A percentile compares a stretch with the other conserved stretches of the same genome.
Conservation (phyloP, 2,888 invertebrate species). For the Melanargia galathea region DNA sequence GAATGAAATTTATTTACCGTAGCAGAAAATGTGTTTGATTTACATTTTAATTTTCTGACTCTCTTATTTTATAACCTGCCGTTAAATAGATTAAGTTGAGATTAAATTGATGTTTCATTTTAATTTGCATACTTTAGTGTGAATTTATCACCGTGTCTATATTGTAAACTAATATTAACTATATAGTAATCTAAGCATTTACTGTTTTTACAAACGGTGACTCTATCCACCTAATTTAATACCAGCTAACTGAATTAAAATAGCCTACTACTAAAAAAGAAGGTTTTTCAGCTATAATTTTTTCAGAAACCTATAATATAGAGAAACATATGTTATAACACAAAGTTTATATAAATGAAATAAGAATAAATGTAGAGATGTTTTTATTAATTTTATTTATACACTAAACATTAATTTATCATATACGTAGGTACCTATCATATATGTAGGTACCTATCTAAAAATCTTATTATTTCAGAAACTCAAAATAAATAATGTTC, state of each 20-base stretch:
- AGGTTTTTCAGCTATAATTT: too few relatives aligned
- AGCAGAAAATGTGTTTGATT: slow-evolving; percentile 34
- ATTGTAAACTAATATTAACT: neutral
- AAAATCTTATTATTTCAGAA: slow-evolving; percentile 21
- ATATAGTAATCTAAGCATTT: neutral
- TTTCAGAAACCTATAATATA: too few relatives aligned
- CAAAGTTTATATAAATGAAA: too few relatives aligned
- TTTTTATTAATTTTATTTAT: too few relatives aligned
- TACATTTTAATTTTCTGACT: slow-evolving; percentile 31
- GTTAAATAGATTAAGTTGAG: slow-evolving; percentile 9
- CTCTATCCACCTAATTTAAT: too few relatives aligned
- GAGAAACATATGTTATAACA: too few relatives aligned
- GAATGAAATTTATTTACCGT: slow-evolving; percentile 36
- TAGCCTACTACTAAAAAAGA: too few relatives aligned
- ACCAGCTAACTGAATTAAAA: too few relatives aligned
- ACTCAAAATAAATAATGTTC: neutral
- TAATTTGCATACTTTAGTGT: neutral
- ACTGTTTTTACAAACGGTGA: neutral
- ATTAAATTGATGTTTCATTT: neutral
- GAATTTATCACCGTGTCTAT: neutral
- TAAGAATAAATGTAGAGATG: too few relatives aligned
- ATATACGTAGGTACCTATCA: too few relatives aligned
- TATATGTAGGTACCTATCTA: too few relatives aligned
- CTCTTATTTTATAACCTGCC: slow-evolving; percentile 18
- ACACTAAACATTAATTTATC: too few relatives aligned